Evolutionary conservation across 2,797 vertebrate species (phyloP).

Genomic region (Spinus olivaceus): DNA sequence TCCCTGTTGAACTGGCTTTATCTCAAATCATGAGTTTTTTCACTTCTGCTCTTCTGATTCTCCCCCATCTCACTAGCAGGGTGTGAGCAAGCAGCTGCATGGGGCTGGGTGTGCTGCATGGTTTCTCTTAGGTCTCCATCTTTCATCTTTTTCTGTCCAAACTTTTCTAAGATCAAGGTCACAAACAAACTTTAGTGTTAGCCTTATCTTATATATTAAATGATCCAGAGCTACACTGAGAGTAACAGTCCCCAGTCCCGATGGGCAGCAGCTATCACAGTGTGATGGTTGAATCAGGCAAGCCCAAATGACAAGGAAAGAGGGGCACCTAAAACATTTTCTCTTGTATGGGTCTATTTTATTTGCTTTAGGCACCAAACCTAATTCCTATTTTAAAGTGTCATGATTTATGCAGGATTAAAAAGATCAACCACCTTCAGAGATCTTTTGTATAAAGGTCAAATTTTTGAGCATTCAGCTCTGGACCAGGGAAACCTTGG

Average conservation of each 20-base stretch:
- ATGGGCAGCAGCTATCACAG: background rate
- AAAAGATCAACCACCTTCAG: background rate
- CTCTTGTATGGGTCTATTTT: background rate
- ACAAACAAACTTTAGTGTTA: background rate
- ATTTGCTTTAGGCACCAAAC: background rate
- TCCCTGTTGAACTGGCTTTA: background rate
- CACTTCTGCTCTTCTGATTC: background rate
- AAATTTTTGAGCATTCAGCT: background rate
- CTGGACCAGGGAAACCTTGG: background rate
- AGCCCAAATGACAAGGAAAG: background rate
- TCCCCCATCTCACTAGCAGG: background rate
- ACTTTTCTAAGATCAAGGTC: background rate
- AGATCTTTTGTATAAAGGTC: background rate
- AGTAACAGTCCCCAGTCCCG: background rate
- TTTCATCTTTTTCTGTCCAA: background rate
- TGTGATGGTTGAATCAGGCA: background rate
- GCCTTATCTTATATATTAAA: background rate
- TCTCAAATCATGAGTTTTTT: background rate
- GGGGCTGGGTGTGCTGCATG: background rate
- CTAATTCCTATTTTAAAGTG: background rate
- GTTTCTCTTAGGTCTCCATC: background rate
- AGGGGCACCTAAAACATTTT: background rate
- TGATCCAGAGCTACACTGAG: background rate
- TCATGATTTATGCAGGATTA: background rate
- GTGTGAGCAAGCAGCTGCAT: background rate